These are phyloP conservation scores for Phoenoteleia sp. DNA, from an alignment of 2,888 invertebrate species.

Conservation along the genomic window DNA sequence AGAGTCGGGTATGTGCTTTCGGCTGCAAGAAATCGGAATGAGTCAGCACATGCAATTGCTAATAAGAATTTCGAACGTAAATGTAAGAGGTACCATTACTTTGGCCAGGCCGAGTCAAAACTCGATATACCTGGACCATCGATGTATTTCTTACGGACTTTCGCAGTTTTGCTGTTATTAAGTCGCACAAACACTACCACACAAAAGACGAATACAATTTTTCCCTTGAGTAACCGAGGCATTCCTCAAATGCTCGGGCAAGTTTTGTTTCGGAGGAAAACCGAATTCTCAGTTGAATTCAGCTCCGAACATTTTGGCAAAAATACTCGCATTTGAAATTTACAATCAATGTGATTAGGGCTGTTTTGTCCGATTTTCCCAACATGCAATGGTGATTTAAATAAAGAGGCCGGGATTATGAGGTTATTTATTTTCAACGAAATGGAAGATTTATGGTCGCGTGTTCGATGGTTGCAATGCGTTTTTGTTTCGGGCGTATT, in stretches of 20 bases:
- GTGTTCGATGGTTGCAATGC: neutral
- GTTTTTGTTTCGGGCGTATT: neutral
- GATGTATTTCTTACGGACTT: constrained; percentile 43
- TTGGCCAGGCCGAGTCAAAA: constrained; percentile 42
- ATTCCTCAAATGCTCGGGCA: constrained; percentile 54
- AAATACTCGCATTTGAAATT: neutral
- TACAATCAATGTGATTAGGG: neutral
- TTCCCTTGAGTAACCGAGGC: neutral
- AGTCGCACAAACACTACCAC: constrained; percentile 7
- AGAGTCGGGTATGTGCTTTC: constrained; percentile 28
- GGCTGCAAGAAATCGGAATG: constrained; percentile 56
- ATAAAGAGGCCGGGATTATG: neutral
- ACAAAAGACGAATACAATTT: constrained; percentile 20
- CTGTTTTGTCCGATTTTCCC: neutral
- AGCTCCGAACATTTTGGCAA: neutral
- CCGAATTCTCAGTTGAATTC: neutral
- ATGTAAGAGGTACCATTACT: constrained; percentile 71
- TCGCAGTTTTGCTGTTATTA: constrained; percentile 41
- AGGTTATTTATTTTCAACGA: neutral
- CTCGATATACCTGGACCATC: constrained; percentile 56
- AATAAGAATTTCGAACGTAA: constrained; percentile 71
- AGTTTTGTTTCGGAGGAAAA: constrained; percentile 55
- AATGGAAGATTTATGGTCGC: neutral
- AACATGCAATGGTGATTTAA: neutral
- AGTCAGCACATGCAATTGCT: constrained; percentile 70